These are phyloP conservation scores for Peromyscus nudipes DNA, from an alignment of 2,797 vertebrate genomes.

Conservation along the genomic window DNA sequence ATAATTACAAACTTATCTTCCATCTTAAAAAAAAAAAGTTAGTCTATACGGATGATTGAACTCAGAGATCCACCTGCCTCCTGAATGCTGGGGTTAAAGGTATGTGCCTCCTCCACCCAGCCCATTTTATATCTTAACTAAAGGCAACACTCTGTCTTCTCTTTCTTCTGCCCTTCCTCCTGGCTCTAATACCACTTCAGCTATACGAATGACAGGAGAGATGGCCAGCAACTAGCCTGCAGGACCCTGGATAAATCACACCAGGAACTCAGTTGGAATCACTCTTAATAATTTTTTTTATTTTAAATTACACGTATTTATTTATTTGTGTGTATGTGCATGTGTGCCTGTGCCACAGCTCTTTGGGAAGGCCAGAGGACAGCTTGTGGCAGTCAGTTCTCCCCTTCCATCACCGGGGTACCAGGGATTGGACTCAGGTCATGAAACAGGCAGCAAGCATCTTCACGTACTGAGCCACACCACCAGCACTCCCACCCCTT, in stretches of 20 bases:
- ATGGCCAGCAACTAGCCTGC: not conserved
- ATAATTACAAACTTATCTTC: too few species aligned
- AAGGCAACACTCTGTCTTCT: not conserved
- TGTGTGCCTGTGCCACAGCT: too few species aligned
- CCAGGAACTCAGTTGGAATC: not conserved
- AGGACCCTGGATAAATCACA: not conserved
- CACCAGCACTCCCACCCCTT: too few species aligned
- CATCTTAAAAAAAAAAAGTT: too few species aligned
- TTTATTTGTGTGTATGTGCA: not conserved
- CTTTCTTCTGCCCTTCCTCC: not conserved
- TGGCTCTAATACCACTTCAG: not conserved
- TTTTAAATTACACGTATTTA: not conserved
- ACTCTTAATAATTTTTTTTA: not conserved
- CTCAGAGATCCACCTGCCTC: too few species aligned
- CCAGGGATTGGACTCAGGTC: not conserved
- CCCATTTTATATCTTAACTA: not conserved
- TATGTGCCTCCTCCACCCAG: too few species aligned
- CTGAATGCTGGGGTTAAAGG: too few species aligned
- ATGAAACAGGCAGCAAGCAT: too few species aligned
- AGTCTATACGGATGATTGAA: too few species aligned
- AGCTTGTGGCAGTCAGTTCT: not conserved
- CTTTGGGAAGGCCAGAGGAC: not conserved
- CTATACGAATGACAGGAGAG: not conserved
- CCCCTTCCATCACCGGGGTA: not conserved
- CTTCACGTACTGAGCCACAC: not conserved